Conservation (phyloP, 2,113 vertebrate species). For the Cyanistes caeruleus region DNA sequence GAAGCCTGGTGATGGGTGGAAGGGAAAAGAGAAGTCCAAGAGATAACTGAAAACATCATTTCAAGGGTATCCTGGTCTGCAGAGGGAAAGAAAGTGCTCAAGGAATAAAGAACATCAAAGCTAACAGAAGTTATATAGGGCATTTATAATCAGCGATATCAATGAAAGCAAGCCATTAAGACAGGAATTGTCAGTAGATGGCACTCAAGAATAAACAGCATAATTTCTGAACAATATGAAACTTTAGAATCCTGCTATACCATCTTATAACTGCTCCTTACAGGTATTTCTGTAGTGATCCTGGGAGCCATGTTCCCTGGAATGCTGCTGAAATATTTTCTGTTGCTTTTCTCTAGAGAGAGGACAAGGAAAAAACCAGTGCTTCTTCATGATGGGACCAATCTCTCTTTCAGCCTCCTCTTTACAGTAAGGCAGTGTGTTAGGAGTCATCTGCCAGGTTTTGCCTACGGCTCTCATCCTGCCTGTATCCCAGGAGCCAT, state of each 20-base stretch:
- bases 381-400: neutral
- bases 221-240: neutral
- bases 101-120: neutral
- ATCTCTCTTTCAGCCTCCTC: neutral
- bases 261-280: neutral
- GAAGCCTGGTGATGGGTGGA: neutral
- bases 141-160: neutral
- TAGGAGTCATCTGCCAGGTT: neutral
- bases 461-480: neutral
- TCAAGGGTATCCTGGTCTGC: neutral
- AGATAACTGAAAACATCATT: neutral
- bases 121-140: neutral
- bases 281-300: neutral
- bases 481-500: neutral
- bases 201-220: slow-evolving; percentile 51
- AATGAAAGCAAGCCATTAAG: neutral
- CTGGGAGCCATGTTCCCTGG: neutral
- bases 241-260: neutral
- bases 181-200: slow-evolving; percentile 37
- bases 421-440: too few species aligned
- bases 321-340: neutral
- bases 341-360: neutral
- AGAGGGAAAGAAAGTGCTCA: neutral
- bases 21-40: neutral
- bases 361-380: neutral